Evolutionary conservation across 2,797 vertebrate species (phyloP).

Genomic region (Fistularia tabacaria): DNA sequence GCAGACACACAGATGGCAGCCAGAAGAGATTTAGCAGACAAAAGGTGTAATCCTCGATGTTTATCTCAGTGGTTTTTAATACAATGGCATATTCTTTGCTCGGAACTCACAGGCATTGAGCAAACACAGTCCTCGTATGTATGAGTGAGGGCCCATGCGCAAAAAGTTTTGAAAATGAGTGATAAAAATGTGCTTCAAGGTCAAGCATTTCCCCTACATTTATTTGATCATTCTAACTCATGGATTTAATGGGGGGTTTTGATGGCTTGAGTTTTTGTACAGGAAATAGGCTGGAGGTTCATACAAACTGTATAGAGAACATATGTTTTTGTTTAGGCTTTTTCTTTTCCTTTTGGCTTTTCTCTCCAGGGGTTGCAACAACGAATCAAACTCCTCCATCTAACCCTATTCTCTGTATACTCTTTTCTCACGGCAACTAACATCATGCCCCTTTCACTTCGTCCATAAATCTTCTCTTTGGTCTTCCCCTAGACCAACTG

Average conservation of each 20-base stretch:
- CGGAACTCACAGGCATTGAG: slow-evolving; percentile 13
- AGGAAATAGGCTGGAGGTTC: not conserved
- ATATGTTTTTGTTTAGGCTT: not conserved
- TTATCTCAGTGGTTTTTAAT: slow-evolving; percentile 40
- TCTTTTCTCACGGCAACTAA: no score
- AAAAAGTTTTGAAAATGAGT: not conserved
- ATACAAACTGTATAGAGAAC: not conserved
- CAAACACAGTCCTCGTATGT: slow-evolving; percentile 12
- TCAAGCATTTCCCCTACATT: not conserved
- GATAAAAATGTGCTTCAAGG: not conserved
- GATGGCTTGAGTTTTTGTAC: not conserved
- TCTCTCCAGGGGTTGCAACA: no score
- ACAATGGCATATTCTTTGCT: slow-evolving; percentile 29
- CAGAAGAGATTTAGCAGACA: slow-evolving; percentile 40
- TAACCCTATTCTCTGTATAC: no score
- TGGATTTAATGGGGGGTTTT: not conserved
- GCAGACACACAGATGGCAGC: slow-evolving; percentile 46
- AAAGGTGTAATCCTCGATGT: slow-evolving; percentile 48
- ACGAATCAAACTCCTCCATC: no score
- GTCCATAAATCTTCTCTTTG: no score
- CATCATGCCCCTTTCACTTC: no score
- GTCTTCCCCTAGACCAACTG: no score
- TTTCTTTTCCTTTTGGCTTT: no score
- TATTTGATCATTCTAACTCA: not conserved
- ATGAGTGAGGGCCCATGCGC: slow-evolving; percentile 3